Base-by-base conservation (phyloP, 2,113 vertebrate genomes). In the Nicator chloris region DNA sequence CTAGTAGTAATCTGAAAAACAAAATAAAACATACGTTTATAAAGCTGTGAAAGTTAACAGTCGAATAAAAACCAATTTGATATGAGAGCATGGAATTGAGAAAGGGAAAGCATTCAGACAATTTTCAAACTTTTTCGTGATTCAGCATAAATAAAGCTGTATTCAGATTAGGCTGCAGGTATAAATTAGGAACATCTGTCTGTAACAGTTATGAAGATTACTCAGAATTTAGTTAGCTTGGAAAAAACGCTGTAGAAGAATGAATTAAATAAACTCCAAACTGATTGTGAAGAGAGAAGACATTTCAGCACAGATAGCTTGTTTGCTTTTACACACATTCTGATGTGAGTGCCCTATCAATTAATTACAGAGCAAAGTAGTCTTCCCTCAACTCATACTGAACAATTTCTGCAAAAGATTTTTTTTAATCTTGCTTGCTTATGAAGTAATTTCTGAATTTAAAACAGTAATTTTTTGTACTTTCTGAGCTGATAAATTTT, bases 81-180 rank as follows among this genome's bases (percentile, higher is more conserved):
- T 92, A 10, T 4, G 24, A 79, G 47, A 75, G 23, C 57, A 35
- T 26, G 6, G 12, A 90, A 40, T 59, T 84, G 50, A 23, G 57
- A 79, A 90, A 31, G 5, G 56, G n/a, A 87, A 68, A 86, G 66
- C 53, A 54, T 78, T 90, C 70, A 54, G 76, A 86, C 77, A 94
- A 4, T 79, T 93, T 94, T 90, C 65, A 57, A 97, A 85, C 39
- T 79, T 69, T 82, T 92, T 39, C 75, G 33, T 80, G 60, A 96
- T 97, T 97, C 39, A 86, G 5, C 47, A 39, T 90, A 95, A 35
- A 83, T 90, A 95, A 95, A 95, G 75, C 87, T 95, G 64, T 94
- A 47, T 94, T 97, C 45, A 19, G 31, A 9, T 50, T 42, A 77
- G 93, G 42, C 71, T 96, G 60, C 71, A 66, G 45, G 33, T 96